phyloP scores from a whole-genome alignment of 2,888 invertebrate species.

The Papilio gigon region DNA sequence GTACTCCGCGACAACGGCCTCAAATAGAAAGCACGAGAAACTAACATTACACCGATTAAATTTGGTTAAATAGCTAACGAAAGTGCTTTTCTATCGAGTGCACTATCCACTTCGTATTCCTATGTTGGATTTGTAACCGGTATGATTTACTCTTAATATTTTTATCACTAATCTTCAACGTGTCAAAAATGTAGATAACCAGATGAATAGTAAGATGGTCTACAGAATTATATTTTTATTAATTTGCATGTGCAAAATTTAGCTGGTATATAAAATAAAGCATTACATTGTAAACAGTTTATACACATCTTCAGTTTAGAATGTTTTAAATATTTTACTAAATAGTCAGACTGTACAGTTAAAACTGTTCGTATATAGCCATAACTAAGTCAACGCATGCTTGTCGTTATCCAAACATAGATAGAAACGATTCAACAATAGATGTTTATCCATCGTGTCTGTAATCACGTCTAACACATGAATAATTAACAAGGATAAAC shows the following conservation, averaged over 20 bases:
- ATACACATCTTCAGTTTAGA: too few species aligned
- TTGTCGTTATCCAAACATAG: background rate
- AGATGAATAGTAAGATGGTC: too few species aligned
- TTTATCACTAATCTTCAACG: too few species aligned
- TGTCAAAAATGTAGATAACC: too few species aligned
- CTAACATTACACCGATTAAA: conserved; percentile 53
- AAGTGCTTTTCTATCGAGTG: conserved; percentile 46
- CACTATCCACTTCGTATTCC: conserved; percentile 10
- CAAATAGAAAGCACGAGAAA: conserved; percentile 59
- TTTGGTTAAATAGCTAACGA: conserved; percentile 55
- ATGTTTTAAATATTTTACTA: too few species aligned
- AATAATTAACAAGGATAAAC: conserved; percentile 28
- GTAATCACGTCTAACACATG: conserved; percentile 30
- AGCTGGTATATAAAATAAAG: too few species aligned
- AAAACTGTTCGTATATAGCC: too few species aligned
- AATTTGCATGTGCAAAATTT: too few species aligned
- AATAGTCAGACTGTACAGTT: too few species aligned
- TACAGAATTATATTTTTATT: too few species aligned
- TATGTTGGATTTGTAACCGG: background rate
- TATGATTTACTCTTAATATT: background rate
- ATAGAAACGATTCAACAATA: conserved; percentile 21
- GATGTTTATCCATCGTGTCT: conserved; percentile 26
- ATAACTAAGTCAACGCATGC: background rate
- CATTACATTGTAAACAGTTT: too few species aligned
- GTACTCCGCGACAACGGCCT: conserved; percentile 41